Conservation (phyloP, 2,888 invertebrate genomes). For the Gymnocheta viridis region DNA sequence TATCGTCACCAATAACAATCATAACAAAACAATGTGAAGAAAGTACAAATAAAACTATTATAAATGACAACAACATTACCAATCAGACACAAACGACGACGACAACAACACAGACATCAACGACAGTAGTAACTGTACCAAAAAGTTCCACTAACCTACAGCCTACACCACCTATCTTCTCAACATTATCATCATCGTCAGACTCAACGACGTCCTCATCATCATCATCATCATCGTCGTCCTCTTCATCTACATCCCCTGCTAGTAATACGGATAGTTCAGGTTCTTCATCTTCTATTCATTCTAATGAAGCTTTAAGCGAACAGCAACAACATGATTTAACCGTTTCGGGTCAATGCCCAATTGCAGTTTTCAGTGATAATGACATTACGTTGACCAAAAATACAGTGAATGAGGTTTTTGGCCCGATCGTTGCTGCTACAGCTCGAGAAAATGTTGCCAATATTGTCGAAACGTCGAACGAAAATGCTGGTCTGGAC, state of each 20-base stretch:
- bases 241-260: slow-evolving; percentile 69
- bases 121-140: slow-evolving; percentile 24
- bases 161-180: slow-evolving; percentile 52
- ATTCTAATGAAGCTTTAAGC: slow-evolving; percentile 48
- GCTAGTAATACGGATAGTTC: slow-evolving; percentile 58
- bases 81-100: slow-evolving; percentile 51
- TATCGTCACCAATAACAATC: slow-evolving; percentile 11
- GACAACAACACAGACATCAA: slow-evolving; percentile 68
- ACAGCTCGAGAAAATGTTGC: slow-evolving; percentile 25
- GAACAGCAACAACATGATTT: slow-evolving; percentile 39
- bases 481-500: slow-evolving; percentile 41
- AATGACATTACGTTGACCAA: slow-evolving; percentile 79
- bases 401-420: slow-evolving; percentile 73
- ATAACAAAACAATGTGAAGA: slow-evolving; percentile 69
- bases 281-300: slow-evolving; percentile 43
- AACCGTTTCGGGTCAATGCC: slow-evolving; percentile 71
- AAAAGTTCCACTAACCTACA: slow-evolving; percentile 37
- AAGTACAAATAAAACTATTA: slow-evolving; percentile 70
- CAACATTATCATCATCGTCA: slow-evolving; percentile 69
- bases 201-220: slow-evolving; percentile 73
- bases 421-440: slow-evolving; percentile 47
- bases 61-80: slow-evolving; percentile 48
- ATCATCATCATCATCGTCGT: slow-evolving; percentile 71
- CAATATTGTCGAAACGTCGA: slow-evolving; percentile 29
- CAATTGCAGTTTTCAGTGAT: slow-evolving; percentile 77